Evolutionary conservation across 2,888 invertebrate genomes (phyloP), one percentile per base, ranked within the genome.

Genomic region (Trissolcus japonicus): DNA sequence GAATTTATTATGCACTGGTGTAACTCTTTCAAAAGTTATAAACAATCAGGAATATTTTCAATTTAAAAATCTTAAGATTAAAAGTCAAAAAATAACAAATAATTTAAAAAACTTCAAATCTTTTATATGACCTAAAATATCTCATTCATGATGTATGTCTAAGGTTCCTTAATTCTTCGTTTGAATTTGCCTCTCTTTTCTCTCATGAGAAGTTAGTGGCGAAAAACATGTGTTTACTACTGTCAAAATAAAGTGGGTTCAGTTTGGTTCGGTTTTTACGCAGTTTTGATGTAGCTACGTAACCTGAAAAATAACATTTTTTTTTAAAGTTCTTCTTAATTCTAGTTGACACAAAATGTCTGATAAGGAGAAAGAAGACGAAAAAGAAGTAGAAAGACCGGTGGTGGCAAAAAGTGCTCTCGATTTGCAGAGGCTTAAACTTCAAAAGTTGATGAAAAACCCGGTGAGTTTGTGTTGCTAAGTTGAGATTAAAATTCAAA

Each of bases 401-500:
- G 89, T 92, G 51, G 91, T 94, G 14, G 92, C 95, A 4, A 95
- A 94, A 90, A 95, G 94, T 84, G 93, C 95, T 0, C 93, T 94
- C n/a, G 98, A 98, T 90, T 91, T 97, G 61, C 98, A 98, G 87
- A 91, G 97, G 83, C 90, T 98, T 57, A 96, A 95, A 89, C 89
- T 98, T 40, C 95, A 97, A 87, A 97, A 97, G 88, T 90, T 98
- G 0, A 97, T 98, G 97, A 96, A 95, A 90, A 96, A 98, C 91
- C 96, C 96, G 0, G 98, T 97, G 91, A 91, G 51, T 51, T 51
- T 51, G 35, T 35, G 35, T 11, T 35, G 9, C 11, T 6, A 46
- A 46, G 16, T 46, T 46, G 4, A 1, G 4, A 46, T 51, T 51
- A 17, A 25, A 48, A 72, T 17, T 41, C 0, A 1, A 46, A 21